A percentile compares a stretch with the other conserved stretches of the same genome.
Conservation (phyloP, 2,797 vertebrate genomes). For the Helarctos malayanus region DNA sequence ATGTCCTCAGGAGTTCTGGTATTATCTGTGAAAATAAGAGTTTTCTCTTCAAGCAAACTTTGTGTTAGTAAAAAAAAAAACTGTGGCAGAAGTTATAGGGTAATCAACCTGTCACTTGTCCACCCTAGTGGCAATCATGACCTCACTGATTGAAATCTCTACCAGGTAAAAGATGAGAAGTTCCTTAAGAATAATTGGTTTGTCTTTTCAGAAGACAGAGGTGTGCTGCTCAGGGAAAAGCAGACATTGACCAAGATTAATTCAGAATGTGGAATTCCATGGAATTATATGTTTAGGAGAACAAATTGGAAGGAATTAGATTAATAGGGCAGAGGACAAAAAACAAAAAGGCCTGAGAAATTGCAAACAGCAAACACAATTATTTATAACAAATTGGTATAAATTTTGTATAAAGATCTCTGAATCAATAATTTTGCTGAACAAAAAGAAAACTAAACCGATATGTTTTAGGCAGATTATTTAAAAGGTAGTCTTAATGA, state of each 20-base stretch:
- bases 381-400: not conserved
- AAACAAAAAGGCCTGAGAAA: not conserved
- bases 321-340: not conserved
- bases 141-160: not conserved
- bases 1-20: not conserved
- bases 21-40: not conserved
- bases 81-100: accelerated
- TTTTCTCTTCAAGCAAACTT: not conserved
- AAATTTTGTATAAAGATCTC: not conserved
- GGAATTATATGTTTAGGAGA: not conserved
- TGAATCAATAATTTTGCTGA: not conserved
- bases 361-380: not conserved
- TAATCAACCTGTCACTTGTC: not conserved
- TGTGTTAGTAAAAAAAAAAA: not conserved
- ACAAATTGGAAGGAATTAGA: not conserved
- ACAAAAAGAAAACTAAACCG: not conserved
- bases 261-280: not conserved
- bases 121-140: not conserved
- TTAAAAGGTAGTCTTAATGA: not conserved
- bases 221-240: not conserved
- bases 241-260: not conserved
- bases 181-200: not conserved
- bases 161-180: not conserved
- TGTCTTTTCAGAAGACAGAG: not conserved
- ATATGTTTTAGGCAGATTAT: not conserved